phyloP scores from a whole-genome alignment of 2,888 invertebrate species.

The Hypsopygia costalis region DNA sequence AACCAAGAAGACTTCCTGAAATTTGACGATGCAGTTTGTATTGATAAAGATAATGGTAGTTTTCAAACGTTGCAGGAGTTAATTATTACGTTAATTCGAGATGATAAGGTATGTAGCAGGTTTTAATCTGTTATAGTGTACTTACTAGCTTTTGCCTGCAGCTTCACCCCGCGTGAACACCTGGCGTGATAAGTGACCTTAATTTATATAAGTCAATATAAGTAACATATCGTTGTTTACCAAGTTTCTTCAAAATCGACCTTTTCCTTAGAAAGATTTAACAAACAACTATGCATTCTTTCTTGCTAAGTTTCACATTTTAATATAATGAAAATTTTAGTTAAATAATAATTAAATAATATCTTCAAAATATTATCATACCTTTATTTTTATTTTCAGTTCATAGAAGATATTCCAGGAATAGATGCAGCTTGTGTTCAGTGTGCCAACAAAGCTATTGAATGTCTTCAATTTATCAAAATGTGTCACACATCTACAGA shows the following conservation, averaged over 20 bases:
- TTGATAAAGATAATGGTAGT: conserved; percentile 24
- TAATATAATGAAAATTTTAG: too few species aligned
- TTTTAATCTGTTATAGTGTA: too few species aligned
- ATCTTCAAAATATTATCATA: too few species aligned
- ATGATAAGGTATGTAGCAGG: conserved; percentile 32
- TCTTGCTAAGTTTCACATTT: too few species aligned
- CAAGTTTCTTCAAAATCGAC: background rate
- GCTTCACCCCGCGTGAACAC: too few species aligned
- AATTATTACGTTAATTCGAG: conserved; percentile 38
- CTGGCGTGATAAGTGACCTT: background rate
- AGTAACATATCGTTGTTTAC: background rate
- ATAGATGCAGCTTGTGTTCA: conserved; percentile 54
- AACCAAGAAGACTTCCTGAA: conserved; percentile 30
- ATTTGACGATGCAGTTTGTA: conserved; percentile 46
- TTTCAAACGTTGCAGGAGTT: conserved; percentile 37
- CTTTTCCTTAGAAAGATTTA: too few species aligned
- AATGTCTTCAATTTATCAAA: conserved; percentile 41
- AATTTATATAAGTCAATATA: background rate
- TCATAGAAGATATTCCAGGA: conserved; percentile 47
- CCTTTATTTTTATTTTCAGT: conserved; percentile 43
- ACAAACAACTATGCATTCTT: too few species aligned
- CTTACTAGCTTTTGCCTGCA: too few species aligned
- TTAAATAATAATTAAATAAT: too few species aligned
- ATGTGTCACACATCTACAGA: conserved; percentile 38
- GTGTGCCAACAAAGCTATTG: conserved; percentile 46